Base-by-base conservation (phyloP, 2,797 vertebrate genomes). In the Siniperca undulata region DNA sequence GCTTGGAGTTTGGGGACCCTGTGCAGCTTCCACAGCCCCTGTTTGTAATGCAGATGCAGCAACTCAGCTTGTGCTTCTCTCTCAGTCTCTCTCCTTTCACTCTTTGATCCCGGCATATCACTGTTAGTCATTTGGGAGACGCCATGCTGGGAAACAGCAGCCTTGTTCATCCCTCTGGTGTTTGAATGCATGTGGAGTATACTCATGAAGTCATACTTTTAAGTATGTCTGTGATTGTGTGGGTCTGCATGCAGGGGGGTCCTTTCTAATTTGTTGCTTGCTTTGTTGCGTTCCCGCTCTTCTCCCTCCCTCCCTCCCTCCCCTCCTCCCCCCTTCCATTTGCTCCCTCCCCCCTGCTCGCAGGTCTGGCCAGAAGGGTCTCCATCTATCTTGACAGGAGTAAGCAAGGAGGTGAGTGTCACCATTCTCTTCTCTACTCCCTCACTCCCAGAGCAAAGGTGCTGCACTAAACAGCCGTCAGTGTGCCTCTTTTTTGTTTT, bases 361-460 rank as follows among this genome's bases (percentile, higher is more conserved):
- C 96, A 97, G 97, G 97, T 97, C 96, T 97, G 93, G 95, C 97
- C 93, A 95, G 97, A 94, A 97, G 97, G 94, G 97, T 97, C 93
- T 98, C 97, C 92, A 97, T 98, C 96, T 97, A 96, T 94, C 97
- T 98, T 94, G 97, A 98, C 96, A 96, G 96, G 91, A 97, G 96
- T 96, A 97, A 98, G 85, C 97, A 97, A 96, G 97, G 97, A 96
- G 97, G 97, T 98, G 96, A 97, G 97, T 97, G 94, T 82, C 89
- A 58, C 92, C 83, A 72, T 90, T 91, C 88, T 91, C 83, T 59
- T 91, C 67, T 92, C 72, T 87, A 59, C 82, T 85, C 66, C 74
- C 61, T 82, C 36, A 59, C 65, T 52, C 52, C 76, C 71, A 61
- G 52, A 85, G 77, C 73, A 44, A 78, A 61, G 11, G 30, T 70